Percentiles rank a stretch among this genome's conserved stretches.
Evolutionary conservation across 2,888 invertebrate species (phyloP).

Genomic region (Elaeidobius kamerunicus): DNA sequence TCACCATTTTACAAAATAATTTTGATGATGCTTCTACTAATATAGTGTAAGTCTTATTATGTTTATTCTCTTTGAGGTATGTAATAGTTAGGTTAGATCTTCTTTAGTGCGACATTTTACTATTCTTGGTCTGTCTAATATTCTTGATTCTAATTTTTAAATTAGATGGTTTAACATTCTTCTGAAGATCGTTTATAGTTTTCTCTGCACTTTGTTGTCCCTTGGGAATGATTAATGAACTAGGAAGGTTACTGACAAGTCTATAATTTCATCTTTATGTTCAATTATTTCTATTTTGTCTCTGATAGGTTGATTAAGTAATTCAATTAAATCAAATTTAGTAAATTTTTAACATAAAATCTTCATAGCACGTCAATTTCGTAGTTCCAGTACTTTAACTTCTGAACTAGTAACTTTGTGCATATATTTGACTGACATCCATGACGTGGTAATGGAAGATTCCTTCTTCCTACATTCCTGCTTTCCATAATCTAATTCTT

Average conservation of each 20-base stretch:
- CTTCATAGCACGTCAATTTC: neutral
- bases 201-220: slow-evolving; percentile 3
- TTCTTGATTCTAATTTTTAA: slow-evolving; percentile 6
- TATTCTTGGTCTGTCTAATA: neutral
- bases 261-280: slow-evolving; percentile 7
- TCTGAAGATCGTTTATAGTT: slow-evolving; percentile 7
- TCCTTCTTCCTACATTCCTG: slow-evolving; percentile 4
- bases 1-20: neutral
- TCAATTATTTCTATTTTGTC: slow-evolving; percentile 3
- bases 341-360: slow-evolving; percentile 4
- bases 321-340: slow-evolving; percentile 6
- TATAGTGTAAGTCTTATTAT: neutral
- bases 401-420: slow-evolving; percentile 4
- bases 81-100: neutral
- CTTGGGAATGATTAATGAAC: slow-evolving; percentile 5
- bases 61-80: neutral
- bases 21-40: neutral
- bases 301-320: slow-evolving; percentile 1
- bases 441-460: neutral
- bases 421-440: neutral
- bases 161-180: slow-evolving; percentile 2
- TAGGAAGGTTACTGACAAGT: slow-evolving; percentile 1
- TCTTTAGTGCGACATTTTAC: neutral
- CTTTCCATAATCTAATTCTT: too few relatives aligned
- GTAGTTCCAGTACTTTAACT: slow-evolving; percentile 5